Percentiles rank a stretch among this genome's conserved stretches.
Conservation (phyloP, 2,797 vertebrate species). For the Eremophila alpestris region DNA sequence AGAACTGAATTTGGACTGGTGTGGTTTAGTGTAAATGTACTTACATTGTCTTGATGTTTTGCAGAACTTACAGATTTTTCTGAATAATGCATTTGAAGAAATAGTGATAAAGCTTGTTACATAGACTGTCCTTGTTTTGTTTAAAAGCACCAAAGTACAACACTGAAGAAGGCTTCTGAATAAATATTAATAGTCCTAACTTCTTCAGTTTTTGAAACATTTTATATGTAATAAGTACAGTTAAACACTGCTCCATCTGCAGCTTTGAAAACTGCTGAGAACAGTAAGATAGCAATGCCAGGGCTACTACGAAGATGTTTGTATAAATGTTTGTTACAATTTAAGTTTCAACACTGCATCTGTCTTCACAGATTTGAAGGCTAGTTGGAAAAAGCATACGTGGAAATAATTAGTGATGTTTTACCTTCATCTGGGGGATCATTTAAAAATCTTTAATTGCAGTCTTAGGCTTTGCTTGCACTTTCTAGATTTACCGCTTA, state of each 20-base stretch:
- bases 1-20: background rate
- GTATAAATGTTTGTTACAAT: background rate
- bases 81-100: background rate
- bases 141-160: background rate
- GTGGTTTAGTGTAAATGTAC: background rate
- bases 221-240: background rate
- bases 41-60: background rate
- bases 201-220: background rate
- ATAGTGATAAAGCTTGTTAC: background rate
- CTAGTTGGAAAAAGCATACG: background rate
- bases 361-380: conserved; percentile 9
- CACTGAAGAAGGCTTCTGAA: background rate
- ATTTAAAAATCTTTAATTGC: background rate
- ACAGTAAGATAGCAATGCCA: background rate
- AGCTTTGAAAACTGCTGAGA: background rate
- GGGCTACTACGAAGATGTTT: background rate
- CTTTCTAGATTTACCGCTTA: background rate
- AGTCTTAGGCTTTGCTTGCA: background rate
- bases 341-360: background rate
- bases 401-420: background rate
- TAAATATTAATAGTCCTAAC: background rate
- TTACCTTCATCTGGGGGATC: background rate
- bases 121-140: background rate
- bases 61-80: background rate
- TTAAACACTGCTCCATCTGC: background rate